Conservation (phyloP, 2,888 invertebrate genomes). For the Leptopilina myrica region DNA sequence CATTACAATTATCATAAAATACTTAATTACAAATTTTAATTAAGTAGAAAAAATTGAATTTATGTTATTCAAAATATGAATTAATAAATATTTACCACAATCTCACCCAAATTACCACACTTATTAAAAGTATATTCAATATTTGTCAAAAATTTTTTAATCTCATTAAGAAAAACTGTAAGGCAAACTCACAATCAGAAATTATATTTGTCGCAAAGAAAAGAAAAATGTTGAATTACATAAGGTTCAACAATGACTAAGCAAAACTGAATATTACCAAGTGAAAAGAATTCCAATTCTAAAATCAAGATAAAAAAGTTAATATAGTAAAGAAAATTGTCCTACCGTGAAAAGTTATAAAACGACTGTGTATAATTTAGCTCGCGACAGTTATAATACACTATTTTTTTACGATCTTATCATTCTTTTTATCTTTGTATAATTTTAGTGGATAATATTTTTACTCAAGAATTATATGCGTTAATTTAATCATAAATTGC, state of each 20-base stretch:
- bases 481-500: no score
- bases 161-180: neutral
- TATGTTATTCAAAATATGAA: no score
- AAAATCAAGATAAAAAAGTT: conserved; percentile 5
- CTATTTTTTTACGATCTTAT: neutral
- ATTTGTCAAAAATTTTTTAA: no score
- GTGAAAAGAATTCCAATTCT: neutral
- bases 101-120: no score
- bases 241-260: neutral
- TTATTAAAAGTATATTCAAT: no score
- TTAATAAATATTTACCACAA: no score
- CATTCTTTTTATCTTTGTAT: conserved; percentile 1
- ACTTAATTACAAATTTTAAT: neutral
- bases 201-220: neutral
- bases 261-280: neutral
- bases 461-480: no score
- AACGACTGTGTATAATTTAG: neutral
- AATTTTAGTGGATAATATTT: neutral
- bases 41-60: no score
- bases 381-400: neutral
- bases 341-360: neutral
- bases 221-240: neutral
- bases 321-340: conserved; percentile 3
- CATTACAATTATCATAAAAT: neutral
- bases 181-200: neutral